Evolutionary conservation across 2,888 invertebrate species (phyloP).

Genomic region (Arrhopalites spinosus): DNA sequence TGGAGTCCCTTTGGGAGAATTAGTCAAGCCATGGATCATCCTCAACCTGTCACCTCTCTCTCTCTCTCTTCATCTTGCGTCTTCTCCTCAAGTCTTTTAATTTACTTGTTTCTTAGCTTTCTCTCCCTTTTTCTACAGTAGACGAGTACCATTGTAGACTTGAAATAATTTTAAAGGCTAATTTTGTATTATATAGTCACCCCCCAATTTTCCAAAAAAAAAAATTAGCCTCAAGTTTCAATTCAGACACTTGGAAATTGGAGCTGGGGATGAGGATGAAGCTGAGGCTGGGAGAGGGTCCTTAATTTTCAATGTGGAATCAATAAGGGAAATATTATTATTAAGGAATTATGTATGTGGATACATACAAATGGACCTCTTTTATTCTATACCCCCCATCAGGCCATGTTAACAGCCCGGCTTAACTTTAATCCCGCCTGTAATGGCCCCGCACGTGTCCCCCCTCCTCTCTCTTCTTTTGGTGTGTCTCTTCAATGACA

Average conservation of each 20-base stretch:
- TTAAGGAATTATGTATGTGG: slow-evolving; percentile 3
- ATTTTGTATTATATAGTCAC: too few species aligned
- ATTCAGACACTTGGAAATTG: background rate
- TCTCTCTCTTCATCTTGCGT: background rate
- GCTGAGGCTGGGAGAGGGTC: slow-evolving; percentile 20
- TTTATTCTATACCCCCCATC: background rate
- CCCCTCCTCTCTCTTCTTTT: background rate
- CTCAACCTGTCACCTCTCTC: slow-evolving; percentile 26
- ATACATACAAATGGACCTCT: background rate
- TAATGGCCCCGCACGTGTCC: slow-evolving; percentile 33
- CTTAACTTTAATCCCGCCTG: slow-evolving; percentile 31
- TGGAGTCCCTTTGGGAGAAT: slow-evolving; percentile 32
- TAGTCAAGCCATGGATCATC: slow-evolving; percentile 32
- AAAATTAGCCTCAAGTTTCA: background rate
- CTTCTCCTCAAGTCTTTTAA: slow-evolving; percentile 9
- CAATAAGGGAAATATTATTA: slow-evolving; percentile 32
- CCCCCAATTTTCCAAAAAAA: background rate
- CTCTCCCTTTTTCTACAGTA: background rate
- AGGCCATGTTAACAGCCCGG: slow-evolving; percentile 31
- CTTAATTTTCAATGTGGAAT: slow-evolving; percentile 42
- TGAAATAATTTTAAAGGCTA: background rate
- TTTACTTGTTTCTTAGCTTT: too few species aligned
- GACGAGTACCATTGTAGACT: background rate
- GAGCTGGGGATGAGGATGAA: background rate
- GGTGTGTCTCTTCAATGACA: background rate